phyloP scores from a whole-genome alignment of 2,797 vertebrate genomes.

The Cossypha polioptera region DNA sequence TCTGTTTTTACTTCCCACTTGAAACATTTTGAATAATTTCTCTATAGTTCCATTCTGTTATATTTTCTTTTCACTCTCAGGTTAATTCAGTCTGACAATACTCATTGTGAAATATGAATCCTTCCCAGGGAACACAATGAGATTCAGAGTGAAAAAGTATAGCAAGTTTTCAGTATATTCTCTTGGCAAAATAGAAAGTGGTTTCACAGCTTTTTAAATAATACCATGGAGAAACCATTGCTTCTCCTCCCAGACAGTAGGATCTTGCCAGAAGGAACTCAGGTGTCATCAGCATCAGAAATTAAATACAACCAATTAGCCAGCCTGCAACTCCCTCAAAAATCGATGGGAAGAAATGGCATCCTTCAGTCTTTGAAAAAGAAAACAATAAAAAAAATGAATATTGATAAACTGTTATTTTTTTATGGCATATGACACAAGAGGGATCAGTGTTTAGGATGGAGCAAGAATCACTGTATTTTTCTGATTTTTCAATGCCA shows the following conservation, averaged over 20 bases:
- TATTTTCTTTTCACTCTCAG: neutral
- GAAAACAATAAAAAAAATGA: neutral
- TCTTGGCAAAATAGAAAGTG: neutral
- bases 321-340: rapidly evolving
- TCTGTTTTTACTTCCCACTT: neutral
- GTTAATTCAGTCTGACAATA: neutral
- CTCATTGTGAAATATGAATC: neutral
- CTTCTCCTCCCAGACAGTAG: neutral
- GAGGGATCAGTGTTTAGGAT: neutral
- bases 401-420: neutral
- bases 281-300: neutral
- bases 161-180: neutral
- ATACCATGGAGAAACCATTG: neutral
- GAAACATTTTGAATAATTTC: neutral
- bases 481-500: neutral
- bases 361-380: neutral
- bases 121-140: neutral
- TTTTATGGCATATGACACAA: neutral
- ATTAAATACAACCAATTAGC: neutral
- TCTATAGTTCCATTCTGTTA: neutral
- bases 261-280: neutral
- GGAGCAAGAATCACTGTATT: neutral
- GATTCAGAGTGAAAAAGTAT: neutral
- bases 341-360: neutral
- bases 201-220: neutral